Base-by-base conservation (phyloP, 1,140 invertebrate genomes). In the Antheraea mylitta region DNA sequence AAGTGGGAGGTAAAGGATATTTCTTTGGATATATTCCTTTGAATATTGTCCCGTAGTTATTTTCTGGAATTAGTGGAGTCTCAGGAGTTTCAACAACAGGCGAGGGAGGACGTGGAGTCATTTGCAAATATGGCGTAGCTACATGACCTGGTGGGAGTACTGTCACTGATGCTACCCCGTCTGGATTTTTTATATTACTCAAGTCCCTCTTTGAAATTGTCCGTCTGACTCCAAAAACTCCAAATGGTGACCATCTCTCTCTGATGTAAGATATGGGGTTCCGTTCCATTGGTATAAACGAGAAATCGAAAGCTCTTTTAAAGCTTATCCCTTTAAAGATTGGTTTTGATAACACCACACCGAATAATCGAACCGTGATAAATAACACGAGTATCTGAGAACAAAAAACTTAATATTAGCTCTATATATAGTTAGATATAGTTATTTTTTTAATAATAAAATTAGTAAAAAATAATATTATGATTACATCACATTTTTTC, bases 211-310 rank as follows among this genome's bases (percentile, higher is more conserved):
- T 80, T 19, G 77, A 75, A 63, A 90, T 77, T 22, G 65, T 69
- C 74, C 83, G 82, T 69, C 79, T 83, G 5, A 76, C 64, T 66
- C 80, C 82, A 69, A 82, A 82, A 53, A 70, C 75, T 62, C 82
- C 83, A 64, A 90, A 87, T 10, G 84, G 85, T 7, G 82, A 78
- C 76, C 85, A 77, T 78, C 82, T 85, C 66, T 87, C 79, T 19
- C 73, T 81, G n/a, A 82, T 74, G 66, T 82, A 78, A 0, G 73
- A 69, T 61, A 82, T 67, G 8, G 77, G 77, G 58, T 80, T 78
- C 13, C 78, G 73, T 45, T 76, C 75, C 16, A 80, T 63, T 22
- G 83, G 83, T 53, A 74, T 78, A 11, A 85, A 69, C 42, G 76
- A 77, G 3, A 87, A 71, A 58, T 86, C 76, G 42, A 82, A 79